Evolutionary conservation across 1,140 invertebrate species (phyloP), one percentile per base, ranked within the genome.

Genomic region (Panulirus ornatus): DNA sequence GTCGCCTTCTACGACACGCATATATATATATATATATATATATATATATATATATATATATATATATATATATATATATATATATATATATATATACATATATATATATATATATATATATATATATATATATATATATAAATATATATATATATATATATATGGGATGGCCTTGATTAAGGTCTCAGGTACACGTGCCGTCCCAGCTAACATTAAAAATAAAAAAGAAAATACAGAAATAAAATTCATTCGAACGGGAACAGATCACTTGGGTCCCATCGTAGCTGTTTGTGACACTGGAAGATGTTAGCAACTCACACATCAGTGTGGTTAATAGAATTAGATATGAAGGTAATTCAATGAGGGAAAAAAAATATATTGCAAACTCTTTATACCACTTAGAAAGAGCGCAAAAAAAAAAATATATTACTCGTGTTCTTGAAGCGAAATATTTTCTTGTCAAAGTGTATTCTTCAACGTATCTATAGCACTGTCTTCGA

Each of bases 71-170:
- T 36, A 38, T 76, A 38, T 76, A 36, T 42, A 76, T 76, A 42
- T 76, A 36, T 42, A 42, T 76, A 36, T 76, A 36, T 42, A 42
- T 38, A 76, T 38, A 38, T 76, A 42, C 38, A 76, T 76, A 76
- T 76, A 76, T 34, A 76, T 76, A 76, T 76, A 76, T 76, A 76
- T 76, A 76, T 76, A 76, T 76, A 76, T 76, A 76, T 76, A 76
- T 76, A 76, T 76, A 76, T 76, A 76, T 76, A 76, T 76, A 76
- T 30, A 76, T 76, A 76, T 76, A 76, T 76, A 76, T 76, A 76
- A 34, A 76, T 76, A 76, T 76, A 76, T 76, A 76, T 76, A 76
- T 76, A 76, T 76, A 76, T 76, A 76, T 76, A 76, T 76, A 76
- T 76, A 76, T 76, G 38, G n/a, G n/a, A n/a, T n/a, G n/a, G n/a